Evolutionary conservation across 2,113 vertebrate species (phyloP).

Genomic region (Sinocyclocheilus rhinocerous): DNA sequence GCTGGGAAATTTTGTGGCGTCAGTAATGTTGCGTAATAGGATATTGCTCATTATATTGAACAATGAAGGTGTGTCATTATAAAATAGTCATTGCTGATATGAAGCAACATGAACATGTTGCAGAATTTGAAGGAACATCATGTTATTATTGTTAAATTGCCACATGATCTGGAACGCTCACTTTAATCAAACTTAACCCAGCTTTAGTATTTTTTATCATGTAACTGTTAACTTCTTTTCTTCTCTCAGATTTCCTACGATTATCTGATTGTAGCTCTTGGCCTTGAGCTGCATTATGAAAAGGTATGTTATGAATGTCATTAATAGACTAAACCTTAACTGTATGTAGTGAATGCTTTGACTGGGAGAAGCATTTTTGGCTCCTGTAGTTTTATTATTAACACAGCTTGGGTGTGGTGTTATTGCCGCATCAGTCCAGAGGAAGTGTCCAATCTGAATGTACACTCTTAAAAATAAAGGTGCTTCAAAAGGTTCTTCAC

Average conservation of each 20-base stretch:
- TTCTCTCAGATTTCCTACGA: constrained; percentile 87
- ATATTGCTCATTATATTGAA: constrained; percentile 13
- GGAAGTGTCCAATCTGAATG: not conserved
- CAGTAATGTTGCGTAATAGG: not conserved
- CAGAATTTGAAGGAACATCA: not conserved
- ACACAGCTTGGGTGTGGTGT: not conserved
- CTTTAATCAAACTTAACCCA: not conserved
- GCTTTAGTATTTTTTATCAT: not conserved
- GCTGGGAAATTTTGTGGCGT: not conserved
- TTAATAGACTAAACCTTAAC: not conserved
- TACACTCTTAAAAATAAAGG: too few species aligned
- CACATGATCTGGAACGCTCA: not conserved
- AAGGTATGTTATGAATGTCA: constrained; percentile 77
- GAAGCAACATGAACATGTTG: not conserved
- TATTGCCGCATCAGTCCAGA: not conserved
- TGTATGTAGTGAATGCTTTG: not conserved
- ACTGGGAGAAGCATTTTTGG: not conserved
- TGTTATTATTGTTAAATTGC: not conserved
- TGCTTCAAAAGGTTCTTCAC: too few species aligned
- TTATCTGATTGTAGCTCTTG: constrained; percentile 94
- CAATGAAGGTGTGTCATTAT: not conserved
- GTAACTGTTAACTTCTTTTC: not conserved
- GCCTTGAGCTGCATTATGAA: constrained; percentile 89
- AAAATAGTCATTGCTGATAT: not conserved
- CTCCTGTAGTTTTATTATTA: not conserved